Conservation (phyloP, 2,113 vertebrate species). For the Cottus gobio region DNA sequence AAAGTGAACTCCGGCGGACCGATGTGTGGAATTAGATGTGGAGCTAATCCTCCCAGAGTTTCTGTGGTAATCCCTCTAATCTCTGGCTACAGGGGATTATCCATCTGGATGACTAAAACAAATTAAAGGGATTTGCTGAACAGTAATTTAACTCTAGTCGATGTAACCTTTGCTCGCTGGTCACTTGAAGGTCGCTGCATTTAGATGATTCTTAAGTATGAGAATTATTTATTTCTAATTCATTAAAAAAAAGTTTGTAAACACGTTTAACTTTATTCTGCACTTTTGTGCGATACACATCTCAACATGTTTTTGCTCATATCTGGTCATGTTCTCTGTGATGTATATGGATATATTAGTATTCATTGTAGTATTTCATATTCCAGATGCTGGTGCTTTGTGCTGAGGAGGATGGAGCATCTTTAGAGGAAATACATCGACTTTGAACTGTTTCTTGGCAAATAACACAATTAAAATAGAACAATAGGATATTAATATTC, state of each 20-base stretch:
- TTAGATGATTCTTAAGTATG: neutral
- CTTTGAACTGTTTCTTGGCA: neutral
- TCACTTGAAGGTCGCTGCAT: neutral
- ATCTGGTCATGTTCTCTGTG: neutral
- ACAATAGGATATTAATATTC: neutral
- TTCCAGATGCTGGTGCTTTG: neutral
- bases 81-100: conserved; percentile 74
- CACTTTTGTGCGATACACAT: neutral
- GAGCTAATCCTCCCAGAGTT: conserved; percentile 69
- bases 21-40: conserved; percentile 45
- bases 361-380: neutral
- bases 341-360: neutral
- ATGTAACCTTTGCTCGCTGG: conserved; percentile 13
- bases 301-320: neutral
- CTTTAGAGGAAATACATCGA: neutral
- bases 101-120: conserved; percentile 67
- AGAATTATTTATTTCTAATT: neutral
- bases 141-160: conserved; percentile 53
- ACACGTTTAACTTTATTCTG: neutral
- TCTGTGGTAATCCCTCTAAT: conserved; percentile 79
- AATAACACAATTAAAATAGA: neutral
- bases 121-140: conserved; percentile 72
- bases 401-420: neutral
- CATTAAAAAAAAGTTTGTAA: neutral
- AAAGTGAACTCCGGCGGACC: conserved; percentile 64